Evolutionary conservation across 2,113 vertebrate genomes (phyloP).

Genomic region (Excalfactoria chinensis): DNA sequence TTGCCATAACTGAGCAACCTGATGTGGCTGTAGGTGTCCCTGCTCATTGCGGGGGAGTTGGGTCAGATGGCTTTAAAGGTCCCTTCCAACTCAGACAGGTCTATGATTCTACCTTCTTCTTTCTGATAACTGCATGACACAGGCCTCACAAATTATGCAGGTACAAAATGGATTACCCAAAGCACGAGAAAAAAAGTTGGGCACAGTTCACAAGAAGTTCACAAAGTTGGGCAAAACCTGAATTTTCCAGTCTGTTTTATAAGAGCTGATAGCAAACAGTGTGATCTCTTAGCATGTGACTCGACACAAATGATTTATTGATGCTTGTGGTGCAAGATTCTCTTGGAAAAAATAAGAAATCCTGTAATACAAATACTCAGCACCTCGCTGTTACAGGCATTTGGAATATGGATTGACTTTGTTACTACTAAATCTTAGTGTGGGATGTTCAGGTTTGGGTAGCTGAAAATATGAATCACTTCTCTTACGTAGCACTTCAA

Average conservation of each 20-base stretch:
- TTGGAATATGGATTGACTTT: not conserved
- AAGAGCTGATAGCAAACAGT: not conserved
- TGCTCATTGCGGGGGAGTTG: no score
- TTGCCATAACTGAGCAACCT: accelerated
- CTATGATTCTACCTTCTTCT: not conserved
- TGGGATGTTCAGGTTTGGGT: not conserved
- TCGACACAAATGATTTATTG: slow-evolving; percentile 24
- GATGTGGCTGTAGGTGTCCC: no score
- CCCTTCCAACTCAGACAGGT: no score
- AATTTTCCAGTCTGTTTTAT: not conserved
- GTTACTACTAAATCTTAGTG: not conserved
- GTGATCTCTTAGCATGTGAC: slow-evolving; percentile 9
- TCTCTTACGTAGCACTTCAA: no score
- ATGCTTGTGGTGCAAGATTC: not conserved
- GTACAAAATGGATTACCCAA: not conserved
- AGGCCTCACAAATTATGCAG: not conserved
- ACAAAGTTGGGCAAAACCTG: not conserved
- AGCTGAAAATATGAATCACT: not conserved
- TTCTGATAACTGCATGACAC: not conserved
- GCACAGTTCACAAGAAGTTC: no score
- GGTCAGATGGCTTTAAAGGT: no score
- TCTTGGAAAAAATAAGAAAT: not conserved
- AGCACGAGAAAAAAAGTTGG: no score
- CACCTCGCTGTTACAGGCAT: not conserved
- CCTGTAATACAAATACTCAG: not conserved